Evolutionary conservation across 2,797 vertebrate species (phyloP), one percentile per base, ranked within the genome.

Genomic region (Arrhamphus sclerolepis): DNA sequence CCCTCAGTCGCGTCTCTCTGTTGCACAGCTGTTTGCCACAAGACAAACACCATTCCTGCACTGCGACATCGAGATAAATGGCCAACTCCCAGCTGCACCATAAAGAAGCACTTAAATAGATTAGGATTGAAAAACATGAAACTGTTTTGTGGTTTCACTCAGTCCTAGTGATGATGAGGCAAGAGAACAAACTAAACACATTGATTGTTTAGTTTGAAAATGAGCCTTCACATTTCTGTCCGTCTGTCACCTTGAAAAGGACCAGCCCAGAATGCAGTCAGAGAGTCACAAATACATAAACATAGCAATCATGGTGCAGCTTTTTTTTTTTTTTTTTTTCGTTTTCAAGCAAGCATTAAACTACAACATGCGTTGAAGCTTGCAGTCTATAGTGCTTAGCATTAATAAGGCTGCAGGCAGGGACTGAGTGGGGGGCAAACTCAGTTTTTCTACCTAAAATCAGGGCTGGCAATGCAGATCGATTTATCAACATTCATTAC

Each of bases 1-100:
- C 13, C 24, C 58, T 31, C 46, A 5, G 39, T 18, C 26, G 7
- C 8, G 10, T 34, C 31, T 34, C 8, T 66, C 76, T 89, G 84
- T 78, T 83, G 80, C 73, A 60, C 49, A 28, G 24, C 42, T 26
- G 29, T 29, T 6, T 2, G n/a, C 39, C 49, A 58, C 34, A 41
- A 54, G 46, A 46, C 54, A 61, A 68, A 78, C 66, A 22, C 13
- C n/a, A 13, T 28, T 75, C 78, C 85, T 85, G 83, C 79, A 89
- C 73, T 90, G 89, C 82, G 83, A 81, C 87, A 87, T 75, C 51
- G 74, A 76, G 59, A 75, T 34, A 51, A 9, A 26, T 26, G 1
- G 48, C 62, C 61, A 52, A 53, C 68, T 77, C 77, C 66, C 77
- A 8, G 10, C 39, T 67, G 75, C 75, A 67, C 82, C 74, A 82